Evolutionary conservation across 2,888 invertebrate species (phyloP).

Genomic region (Acanthosepion esculentum): DNA sequence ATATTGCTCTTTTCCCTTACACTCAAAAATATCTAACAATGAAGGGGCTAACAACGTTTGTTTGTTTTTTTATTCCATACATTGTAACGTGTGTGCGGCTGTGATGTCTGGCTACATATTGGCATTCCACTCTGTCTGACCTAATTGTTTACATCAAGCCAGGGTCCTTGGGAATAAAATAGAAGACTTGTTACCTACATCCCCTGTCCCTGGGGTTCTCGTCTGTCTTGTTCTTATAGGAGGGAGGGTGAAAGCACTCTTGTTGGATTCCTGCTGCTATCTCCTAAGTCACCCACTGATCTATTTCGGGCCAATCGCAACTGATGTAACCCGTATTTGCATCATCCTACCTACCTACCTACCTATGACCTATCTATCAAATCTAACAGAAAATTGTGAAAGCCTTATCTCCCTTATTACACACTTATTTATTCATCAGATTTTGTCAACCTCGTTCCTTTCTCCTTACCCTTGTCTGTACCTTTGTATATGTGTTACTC

Average conservation of each 20-base stretch:
- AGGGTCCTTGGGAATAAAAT: neutral
- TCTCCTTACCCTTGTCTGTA: neutral
- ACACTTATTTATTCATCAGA: neutral
- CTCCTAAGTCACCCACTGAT: constrained; percentile 40
- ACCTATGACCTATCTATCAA: neutral
- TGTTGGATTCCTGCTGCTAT: neutral
- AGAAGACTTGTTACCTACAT: neutral
- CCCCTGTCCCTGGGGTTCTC: neutral
- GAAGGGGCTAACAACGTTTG: no score
- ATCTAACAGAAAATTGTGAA: neutral
- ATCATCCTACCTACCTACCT: neutral
- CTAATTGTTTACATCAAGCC: constrained; percentile 33
- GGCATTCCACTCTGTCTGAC: constrained; percentile 33
- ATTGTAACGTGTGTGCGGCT: neutral
- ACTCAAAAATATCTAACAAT: no score
- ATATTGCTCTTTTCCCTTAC: no score
- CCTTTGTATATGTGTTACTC: no score
- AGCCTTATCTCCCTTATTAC: neutral
- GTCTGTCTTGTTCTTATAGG: neutral
- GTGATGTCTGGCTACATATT: neutral
- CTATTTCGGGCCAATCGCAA: constrained; percentile 25
- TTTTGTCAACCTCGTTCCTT: neutral
- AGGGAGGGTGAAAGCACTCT: neutral
- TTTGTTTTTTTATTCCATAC: no score
- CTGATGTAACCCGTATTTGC: neutral